Base-by-base conservation (phyloP, 2,888 invertebrate species). In the Euproctis similis region DNA sequence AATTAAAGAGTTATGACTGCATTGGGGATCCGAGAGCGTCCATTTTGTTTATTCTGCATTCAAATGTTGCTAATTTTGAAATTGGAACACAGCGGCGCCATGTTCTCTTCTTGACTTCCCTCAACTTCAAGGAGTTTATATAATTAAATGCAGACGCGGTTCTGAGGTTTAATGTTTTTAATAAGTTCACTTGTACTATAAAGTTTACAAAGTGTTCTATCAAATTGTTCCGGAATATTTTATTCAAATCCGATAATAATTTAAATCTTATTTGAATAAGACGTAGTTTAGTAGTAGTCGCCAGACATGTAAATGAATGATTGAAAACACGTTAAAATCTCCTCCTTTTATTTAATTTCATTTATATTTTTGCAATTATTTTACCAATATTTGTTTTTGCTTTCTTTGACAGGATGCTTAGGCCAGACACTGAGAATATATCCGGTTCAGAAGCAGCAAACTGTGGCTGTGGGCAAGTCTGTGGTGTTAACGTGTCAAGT, bases 401-500 rank as follows among this genome's bases (percentile, higher is more conserved):
- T 14, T 21, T 25, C 1, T 21, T 10, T 44, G 38, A 2, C 67
- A 84, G 84, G 69, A 73, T 80, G 82, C 43, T 60, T 72, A 28
- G 67, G 60, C 2, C 87, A 87, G 45, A 74, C 71, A 16, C 70
- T 94, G 56, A 87, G 89, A 69, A 93, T 94, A 55, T 87, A 88
- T 46, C 94, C 94, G 7, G 85, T 76, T 43, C 89, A 89, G 51
- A 86, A 88, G 31, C 86, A 87, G 31, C 90, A 92, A 62, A 87
- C 89, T 8, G 93, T 90, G 46, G 87, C 93, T 0, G 88, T 94
- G 7, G 93, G 93, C 27, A 88, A 90, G 54, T 89, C 90, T 20
- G 86, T 93, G 32, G 89, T 93, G 26, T 80, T 95, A 42, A 93
- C 94, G 3, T 95, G 95, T 65, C 88, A 88, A 48, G 90, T 92